Percentiles rank a stretch among this genome's conserved stretches.
phyloP scores from a whole-genome alignment of 2,113 vertebrate genomes.

The Odocoileus hemionus region DNA sequence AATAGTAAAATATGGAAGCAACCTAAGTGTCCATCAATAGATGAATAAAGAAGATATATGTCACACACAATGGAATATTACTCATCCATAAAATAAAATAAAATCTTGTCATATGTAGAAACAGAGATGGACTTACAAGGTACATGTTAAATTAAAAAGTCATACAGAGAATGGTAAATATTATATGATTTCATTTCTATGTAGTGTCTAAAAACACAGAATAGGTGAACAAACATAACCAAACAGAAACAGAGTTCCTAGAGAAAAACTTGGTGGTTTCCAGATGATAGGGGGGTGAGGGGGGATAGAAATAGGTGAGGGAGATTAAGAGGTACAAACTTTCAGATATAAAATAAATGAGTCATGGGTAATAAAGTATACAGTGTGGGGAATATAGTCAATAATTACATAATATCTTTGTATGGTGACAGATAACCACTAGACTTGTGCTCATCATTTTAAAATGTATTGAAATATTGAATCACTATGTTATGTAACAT shows the following conservation, averaged over 20 bases:
- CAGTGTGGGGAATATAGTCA: not conserved
- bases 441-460: no score
- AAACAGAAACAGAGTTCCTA: not conserved
- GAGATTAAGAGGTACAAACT: not conserved
- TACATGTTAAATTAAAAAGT: not conserved
- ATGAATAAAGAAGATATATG: not conserved
- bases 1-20: not conserved
- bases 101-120: not conserved
- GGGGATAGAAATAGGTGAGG: not conserved
- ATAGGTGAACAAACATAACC: not conserved
- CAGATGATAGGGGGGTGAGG: not conserved
- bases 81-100: not conserved
- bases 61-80: not conserved
- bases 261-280: not conserved
- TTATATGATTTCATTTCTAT: not conserved
- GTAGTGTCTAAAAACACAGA: not conserved
- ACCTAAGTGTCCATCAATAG: not conserved
- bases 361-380: not conserved
- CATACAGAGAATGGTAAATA: not conserved
- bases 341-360: not conserved
- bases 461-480: no score
- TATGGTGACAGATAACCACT: no score
- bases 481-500: no score
- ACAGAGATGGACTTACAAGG: not conserved
- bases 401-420: no score